Conservation (phyloP, 2,113 vertebrate genomes). For the Picathartes gymnocephalus region DNA sequence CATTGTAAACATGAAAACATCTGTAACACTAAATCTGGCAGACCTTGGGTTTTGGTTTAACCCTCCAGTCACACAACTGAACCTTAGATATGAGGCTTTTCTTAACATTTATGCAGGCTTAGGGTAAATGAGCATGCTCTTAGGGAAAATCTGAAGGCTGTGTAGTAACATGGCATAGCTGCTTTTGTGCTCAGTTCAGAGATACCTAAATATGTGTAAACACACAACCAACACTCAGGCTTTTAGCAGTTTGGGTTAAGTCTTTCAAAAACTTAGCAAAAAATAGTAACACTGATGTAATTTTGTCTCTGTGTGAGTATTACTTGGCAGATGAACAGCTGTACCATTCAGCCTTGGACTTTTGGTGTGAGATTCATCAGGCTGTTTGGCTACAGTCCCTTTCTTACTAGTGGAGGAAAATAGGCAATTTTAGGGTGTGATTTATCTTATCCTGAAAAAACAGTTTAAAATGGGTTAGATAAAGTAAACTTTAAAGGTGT, state of each 20-base stretch:
- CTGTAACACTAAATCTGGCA: neutral
- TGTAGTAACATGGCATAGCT: neutral
- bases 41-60: neutral
- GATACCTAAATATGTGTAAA: neutral
- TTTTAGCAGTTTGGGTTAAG: neutral
- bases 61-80: neutral
- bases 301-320: neutral
- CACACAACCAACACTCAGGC: neutral
- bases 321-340: conserved; percentile 16
- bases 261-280: neutral
- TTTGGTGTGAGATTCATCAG: neutral
- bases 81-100: neutral
- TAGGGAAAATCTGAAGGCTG: neutral
- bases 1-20: neutral
- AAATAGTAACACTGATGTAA: neutral
- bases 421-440: neutral
- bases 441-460: neutral
- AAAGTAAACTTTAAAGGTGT: neutral
- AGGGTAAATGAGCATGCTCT: neutral
- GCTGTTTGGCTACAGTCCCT: neutral
- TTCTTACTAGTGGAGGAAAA: neutral
- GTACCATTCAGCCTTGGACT: neutral
- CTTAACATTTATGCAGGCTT: neutral
- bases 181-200: neutral
- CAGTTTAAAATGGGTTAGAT: neutral